Base-by-base conservation (phyloP, 1,140 invertebrate species). In the Meteorus sp. region DNA sequence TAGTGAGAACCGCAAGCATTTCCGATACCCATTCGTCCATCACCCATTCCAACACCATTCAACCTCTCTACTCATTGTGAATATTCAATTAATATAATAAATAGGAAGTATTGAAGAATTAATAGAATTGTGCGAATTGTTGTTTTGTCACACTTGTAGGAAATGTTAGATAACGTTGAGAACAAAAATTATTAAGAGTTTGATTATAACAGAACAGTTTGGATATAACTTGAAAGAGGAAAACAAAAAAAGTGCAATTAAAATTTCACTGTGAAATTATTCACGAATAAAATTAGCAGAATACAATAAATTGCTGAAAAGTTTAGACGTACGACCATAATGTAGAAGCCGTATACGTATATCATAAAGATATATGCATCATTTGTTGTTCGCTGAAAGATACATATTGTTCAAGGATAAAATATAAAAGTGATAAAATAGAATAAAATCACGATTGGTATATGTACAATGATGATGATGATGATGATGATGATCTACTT, bases 31-130 rank as follows among this genome's bases (percentile, higher is more conserved):
- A 25, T 57, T 57, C n/a, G 6, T 39, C 54, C 56, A 57, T 37
- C 55, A 53, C 50, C 37, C 33, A 15, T 29, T 57, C 59, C 39
- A 68, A 58, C 63, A 66, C 65, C 68, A 71, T 64, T 72, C 69
- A 71, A 69, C 60, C 62, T 63, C 60, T 59, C 62, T 70, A 68
- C 62, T 66, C 63, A 60, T 62, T 65, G 52, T 54, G 35, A 60
- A 19, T 44, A 2, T 15, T 20, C 9, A 15, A n/a, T 11, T 41
- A 15, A 41, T 47, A n/a, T n/a, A n/a, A n/a, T n/a, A n/a, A n/a
- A n/a, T n/a, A n/a, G n/a, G n/a, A n/a, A n/a, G n/a, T n/a, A n/a
- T n/a, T n/a, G n/a, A n/a, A n/a, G n/a, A n/a, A n/a, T n/a, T n/a
- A n/a, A n/a, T n/a, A n/a, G n/a, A n/a, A n/a, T 33, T 33, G n/a